Conservation (phyloP, 2,113 vertebrate genomes). For the Myotis lucifugus region DNA sequence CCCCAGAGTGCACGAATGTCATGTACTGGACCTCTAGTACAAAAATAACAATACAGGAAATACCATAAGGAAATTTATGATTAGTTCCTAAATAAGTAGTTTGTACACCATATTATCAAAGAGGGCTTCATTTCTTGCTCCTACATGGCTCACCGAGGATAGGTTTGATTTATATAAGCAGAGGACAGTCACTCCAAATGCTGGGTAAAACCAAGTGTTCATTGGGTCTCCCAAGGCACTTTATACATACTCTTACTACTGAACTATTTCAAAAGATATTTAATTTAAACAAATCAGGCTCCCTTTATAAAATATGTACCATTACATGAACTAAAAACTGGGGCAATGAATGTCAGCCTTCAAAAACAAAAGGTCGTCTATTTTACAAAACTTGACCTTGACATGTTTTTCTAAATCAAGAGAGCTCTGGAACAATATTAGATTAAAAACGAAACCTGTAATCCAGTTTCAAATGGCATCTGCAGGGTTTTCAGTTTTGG, state of each 20-base stretch:
- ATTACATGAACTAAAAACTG: neutral
- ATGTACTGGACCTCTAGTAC: too few relatives aligned
- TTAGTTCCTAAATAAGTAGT: neutral
- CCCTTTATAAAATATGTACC: neutral
- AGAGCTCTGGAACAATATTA: neutral
- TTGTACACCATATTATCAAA: neutral
- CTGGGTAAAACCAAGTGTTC: neutral
- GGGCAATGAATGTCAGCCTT: neutral
- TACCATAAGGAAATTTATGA: neutral
- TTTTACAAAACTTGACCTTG: neutral
- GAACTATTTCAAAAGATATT: neutral
- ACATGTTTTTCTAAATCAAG: neutral
- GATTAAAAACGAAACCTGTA: neutral
- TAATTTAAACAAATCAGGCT: neutral
- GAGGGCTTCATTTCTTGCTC: neutral
- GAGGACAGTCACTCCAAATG: neutral
- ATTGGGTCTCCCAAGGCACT: neutral
- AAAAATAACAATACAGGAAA: neutral
- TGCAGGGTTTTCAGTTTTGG: neutral
- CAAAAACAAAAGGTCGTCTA: neutral
- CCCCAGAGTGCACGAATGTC: too few relatives aligned
- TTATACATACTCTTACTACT: neutral
- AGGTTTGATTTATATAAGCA: neutral
- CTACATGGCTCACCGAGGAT: neutral
- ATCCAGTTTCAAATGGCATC: neutral